Percentiles rank a stretch among this genome's conserved stretches.
Evolutionary conservation across 2,888 invertebrate genomes (phyloP).

Genomic region (Masnerella sp.): DNA sequence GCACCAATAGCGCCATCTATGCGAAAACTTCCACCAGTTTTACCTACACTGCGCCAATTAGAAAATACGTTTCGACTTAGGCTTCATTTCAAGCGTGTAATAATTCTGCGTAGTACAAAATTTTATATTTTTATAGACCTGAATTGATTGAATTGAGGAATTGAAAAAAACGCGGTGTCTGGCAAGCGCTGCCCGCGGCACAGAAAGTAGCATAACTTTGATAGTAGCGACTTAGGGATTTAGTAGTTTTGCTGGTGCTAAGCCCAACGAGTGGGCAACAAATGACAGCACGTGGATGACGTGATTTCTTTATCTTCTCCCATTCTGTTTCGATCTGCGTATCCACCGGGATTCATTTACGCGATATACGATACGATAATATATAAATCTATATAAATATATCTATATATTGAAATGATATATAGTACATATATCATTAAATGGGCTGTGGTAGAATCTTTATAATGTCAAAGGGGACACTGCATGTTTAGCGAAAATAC

Average conservation of each 20-base stretch:
- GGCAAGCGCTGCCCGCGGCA: background rate
- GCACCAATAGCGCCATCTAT: too few relatives aligned
- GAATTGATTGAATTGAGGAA: too few relatives aligned
- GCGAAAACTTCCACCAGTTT: too few relatives aligned
- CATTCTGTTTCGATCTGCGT: conserved; percentile 17
- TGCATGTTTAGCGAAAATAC: too few relatives aligned
- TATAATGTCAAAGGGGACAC: conserved; percentile 60
- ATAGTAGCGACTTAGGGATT: background rate
- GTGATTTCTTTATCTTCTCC: background rate
- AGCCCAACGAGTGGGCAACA: too few relatives aligned
- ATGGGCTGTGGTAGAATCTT: conserved; percentile 76
- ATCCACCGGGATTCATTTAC: conserved; percentile 57
- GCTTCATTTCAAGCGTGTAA: too few relatives aligned
- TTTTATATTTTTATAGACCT: too few relatives aligned
- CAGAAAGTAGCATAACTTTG: conserved; percentile 11
- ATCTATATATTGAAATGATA: conserved; percentile 61
- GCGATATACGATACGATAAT: conserved; percentile 63
- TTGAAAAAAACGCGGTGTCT: background rate
- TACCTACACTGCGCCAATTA: too few relatives aligned
- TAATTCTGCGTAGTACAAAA: too few relatives aligned
- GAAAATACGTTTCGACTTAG: too few relatives aligned
- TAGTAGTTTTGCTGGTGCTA: conserved; percentile 24
- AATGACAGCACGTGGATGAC: background rate
- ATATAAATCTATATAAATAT: conserved; percentile 61
- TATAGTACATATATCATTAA: conserved; percentile 71